These are phyloP conservation scores for Tenthredo mesomela DNA, from an alignment of 2,888 invertebrate species.

Conservation along the genomic window DNA sequence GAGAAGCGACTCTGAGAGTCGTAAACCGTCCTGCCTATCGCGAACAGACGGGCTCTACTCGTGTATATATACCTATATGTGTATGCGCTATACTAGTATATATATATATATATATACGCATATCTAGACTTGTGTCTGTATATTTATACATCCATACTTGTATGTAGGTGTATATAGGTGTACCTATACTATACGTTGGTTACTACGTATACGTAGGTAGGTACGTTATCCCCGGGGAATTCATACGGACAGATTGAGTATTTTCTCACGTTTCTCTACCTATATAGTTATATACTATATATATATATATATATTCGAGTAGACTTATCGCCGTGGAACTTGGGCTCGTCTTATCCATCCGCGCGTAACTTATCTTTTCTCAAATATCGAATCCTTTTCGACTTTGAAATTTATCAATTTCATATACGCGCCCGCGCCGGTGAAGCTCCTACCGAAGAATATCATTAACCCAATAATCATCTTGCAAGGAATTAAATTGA, in stretches of 20 bases:
- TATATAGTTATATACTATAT: too few relatives aligned
- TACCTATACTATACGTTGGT: neutral
- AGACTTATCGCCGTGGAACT: neutral
- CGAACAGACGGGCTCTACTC: slow-evolving; percentile 7
- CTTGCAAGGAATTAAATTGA: too few relatives aligned
- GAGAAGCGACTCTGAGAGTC: neutral
- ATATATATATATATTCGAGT: neutral
- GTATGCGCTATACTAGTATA: neutral
- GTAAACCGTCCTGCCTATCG: slow-evolving; percentile 34
- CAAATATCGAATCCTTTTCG: neutral
- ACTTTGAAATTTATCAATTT: neutral
- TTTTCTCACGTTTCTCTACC: slow-evolving; percentile 25
- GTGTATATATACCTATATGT: too few relatives aligned
- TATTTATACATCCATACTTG: neutral
- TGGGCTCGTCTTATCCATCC: neutral
- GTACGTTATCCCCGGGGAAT: neutral
- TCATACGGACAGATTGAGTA: slow-evolving; percentile 12
- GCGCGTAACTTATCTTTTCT: neutral
- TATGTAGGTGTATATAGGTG: neutral
- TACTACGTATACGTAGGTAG: neutral
- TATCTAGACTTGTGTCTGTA: neutral
- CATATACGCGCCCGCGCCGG: neutral
- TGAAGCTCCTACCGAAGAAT: too few relatives aligned
- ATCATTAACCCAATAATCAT: too few relatives aligned
- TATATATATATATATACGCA: neutral